Evolutionary conservation across 2,113 vertebrate genomes (phyloP).

Genomic region (Regulus satrapa): DNA sequence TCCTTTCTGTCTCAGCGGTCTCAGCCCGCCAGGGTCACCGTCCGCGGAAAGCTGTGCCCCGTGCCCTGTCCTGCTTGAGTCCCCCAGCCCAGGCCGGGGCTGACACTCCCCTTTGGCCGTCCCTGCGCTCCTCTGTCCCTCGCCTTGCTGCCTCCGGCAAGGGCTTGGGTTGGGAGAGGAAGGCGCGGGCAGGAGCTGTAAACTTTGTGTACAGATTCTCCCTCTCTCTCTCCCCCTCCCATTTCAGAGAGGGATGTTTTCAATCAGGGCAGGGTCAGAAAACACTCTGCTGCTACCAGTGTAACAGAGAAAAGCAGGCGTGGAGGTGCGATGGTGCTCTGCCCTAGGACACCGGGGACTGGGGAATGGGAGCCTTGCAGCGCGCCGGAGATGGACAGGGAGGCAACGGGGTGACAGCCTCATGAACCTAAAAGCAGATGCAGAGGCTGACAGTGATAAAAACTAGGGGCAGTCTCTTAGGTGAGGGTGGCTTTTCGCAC

Average conservation of each 20-base stretch:
- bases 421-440: background rate
- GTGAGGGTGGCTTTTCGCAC: background rate
- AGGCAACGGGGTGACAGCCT: background rate
- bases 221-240: background rate
- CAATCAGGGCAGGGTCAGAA: background rate
- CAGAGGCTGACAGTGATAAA: background rate
- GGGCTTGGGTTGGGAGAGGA: background rate
- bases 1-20: background rate
- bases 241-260: background rate
- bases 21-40: background rate
- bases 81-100: background rate
- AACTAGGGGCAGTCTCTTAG: background rate
- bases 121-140: background rate
- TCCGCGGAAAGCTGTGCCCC: background rate
- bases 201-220: background rate
- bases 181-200: background rate
- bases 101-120: background rate
- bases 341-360: background rate
- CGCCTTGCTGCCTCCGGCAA: background rate
- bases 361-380: background rate
- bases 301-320: background rate
- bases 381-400: no score
- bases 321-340: background rate
- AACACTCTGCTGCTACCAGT: background rate
- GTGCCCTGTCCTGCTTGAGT: background rate